Conservation (phyloP, 2,888 invertebrate genomes). For the Hydriomena furcata region DNA sequence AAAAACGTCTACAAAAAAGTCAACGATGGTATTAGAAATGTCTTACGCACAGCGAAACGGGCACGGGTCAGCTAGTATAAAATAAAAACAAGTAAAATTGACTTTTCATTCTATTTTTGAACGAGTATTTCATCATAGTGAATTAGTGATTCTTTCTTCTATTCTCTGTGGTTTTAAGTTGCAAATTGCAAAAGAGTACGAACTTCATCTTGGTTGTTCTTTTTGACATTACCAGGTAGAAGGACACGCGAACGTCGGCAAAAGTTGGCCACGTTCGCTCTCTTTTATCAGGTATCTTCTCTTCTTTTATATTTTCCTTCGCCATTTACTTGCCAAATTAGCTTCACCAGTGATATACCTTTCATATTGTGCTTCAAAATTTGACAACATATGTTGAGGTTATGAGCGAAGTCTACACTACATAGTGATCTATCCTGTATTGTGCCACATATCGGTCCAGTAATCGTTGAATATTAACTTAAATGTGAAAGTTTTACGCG, state of each 20-base stretch:
- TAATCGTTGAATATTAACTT: constrained; percentile 38
- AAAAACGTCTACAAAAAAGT: too few species aligned
- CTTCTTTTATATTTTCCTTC: constrained; percentile 26
- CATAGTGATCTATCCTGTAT: too few species aligned
- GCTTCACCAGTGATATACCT: constrained; percentile 20
- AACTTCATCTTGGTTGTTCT: constrained; percentile 49
- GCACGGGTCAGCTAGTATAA: too few species aligned
- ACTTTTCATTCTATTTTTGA: constrained; percentile 16
- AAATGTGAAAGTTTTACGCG: constrained; percentile 26
- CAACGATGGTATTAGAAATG: too few species aligned
- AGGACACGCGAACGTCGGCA: constrained; percentile 81
- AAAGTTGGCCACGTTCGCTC: constrained; percentile 71
- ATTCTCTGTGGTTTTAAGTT: too few species aligned
- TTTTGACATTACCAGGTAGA: constrained; percentile 75
- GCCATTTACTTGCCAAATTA: constrained; percentile 18
- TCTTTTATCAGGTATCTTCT: constrained; percentile 66
- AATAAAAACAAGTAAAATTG: neutral
- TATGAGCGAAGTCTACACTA: constrained; percentile 56
- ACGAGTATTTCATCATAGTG: constrained; percentile 26
- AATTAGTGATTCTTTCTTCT: too few species aligned
- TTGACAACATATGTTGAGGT: constrained; percentile 60
- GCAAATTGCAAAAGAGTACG: constrained; percentile 24
- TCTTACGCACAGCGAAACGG: too few species aligned
- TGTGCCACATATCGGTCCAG: constrained; percentile 64
- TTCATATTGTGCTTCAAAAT: constrained; percentile 29